These are phyloP conservation scores for Aldabrachelys gigantea DNA, from an alignment of 2,113 vertebrate genomes.

Conservation along the genomic window DNA sequence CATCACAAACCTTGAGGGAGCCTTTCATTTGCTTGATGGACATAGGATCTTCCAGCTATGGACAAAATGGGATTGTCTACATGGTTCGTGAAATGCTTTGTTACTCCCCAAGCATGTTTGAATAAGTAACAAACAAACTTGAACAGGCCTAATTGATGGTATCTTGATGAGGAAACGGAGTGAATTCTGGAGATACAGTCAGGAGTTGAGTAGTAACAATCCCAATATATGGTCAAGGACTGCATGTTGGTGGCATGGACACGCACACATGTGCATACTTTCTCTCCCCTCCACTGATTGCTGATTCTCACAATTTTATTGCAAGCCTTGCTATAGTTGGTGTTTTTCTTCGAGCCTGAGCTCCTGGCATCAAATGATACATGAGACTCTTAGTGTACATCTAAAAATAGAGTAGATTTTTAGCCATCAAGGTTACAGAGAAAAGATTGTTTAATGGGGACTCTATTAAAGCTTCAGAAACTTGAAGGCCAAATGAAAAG, in stretches of 20 bases:
- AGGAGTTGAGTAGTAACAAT: background rate
- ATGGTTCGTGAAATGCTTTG: background rate
- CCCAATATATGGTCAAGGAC: background rate
- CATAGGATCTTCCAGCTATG: background rate
- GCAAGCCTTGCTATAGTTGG: background rate
- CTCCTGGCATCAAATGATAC: background rate
- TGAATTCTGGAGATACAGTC: background rate
- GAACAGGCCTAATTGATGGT: fast-evolving
- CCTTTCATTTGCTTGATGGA: background rate
- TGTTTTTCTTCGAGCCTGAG: background rate
- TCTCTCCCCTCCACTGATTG: background rate
- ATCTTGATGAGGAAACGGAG: background rate
- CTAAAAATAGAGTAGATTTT: background rate
- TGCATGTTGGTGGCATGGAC: background rate
- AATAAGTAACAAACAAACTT: background rate
- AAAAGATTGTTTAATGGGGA: background rate
- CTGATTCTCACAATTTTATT: fast-evolving
- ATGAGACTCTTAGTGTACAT: background rate
- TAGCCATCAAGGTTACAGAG: background rate
- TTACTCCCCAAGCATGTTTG: background rate
- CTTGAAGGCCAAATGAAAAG: background rate
- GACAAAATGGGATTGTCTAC: background rate
- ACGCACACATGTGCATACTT: background rate
- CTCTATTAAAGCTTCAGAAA: background rate
- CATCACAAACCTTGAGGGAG: background rate